Evolutionary conservation across 2,888 invertebrate genomes (phyloP).

Genomic region (Tetramorium bicarinatum): DNA sequence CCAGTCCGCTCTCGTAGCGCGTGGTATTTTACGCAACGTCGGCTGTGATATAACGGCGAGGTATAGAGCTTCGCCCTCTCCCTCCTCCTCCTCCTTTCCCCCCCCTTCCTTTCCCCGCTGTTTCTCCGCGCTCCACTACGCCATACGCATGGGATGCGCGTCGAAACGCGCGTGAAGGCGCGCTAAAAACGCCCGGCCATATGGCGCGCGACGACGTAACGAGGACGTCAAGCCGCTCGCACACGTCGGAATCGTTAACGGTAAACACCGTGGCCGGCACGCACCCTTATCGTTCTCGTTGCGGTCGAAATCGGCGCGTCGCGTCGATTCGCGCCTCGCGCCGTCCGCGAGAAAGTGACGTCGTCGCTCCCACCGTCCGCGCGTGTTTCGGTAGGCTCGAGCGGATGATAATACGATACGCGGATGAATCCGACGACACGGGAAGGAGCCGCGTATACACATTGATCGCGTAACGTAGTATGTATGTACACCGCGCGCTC

Average conservation of each 20-base stretch:
- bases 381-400: background rate
- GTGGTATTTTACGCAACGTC: slow-evolving; percentile 78
- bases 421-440: background rate
- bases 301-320: background rate
- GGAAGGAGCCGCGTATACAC: background rate
- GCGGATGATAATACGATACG: background rate
- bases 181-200: slow-evolving; percentile 42
- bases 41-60: slow-evolving; percentile 78
- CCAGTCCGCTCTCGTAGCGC: slow-evolving; percentile 63
- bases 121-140: background rate
- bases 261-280: slow-evolving; percentile 24
- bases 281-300: background rate
- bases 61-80: slow-evolving; percentile 35
- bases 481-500: slow-evolving; percentile 9
- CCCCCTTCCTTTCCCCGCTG: background rate
- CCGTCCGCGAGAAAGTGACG: background rate
- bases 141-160: slow-evolving; percentile 22
- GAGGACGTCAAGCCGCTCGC: slow-evolving; percentile 36
- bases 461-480: slow-evolving; percentile 31
- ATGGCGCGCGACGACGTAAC: slow-evolving; percentile 24
- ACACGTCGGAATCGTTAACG: slow-evolving; percentile 44
- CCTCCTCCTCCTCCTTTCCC: background rate
- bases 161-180: slow-evolving; percentile 40
- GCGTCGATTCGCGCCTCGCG: background rate
- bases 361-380: too few species aligned